Conservation (phyloP, 1,140 invertebrate genomes). For the Grapholita molesta region DNA sequence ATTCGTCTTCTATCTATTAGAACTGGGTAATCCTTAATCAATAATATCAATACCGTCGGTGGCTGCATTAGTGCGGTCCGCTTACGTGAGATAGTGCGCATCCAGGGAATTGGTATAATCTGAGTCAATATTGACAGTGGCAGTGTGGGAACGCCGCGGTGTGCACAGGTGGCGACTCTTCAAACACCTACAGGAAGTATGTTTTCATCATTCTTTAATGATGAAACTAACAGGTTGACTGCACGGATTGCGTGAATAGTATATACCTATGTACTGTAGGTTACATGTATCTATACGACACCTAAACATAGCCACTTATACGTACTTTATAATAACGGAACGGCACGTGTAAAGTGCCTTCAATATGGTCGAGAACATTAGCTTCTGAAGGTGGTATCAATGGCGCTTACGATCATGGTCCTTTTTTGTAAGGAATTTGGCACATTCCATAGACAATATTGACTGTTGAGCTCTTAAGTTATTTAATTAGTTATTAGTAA, state of each 20-base stretch:
- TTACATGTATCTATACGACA: too few relatives aligned
- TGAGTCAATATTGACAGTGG: constrained; percentile 65
- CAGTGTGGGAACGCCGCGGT: constrained; percentile 55
- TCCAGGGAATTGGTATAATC: constrained; percentile 62
- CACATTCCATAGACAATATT: too few relatives aligned
- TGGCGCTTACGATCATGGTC: too few relatives aligned
- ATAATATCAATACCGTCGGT: not conserved
- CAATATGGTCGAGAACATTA: too few relatives aligned
- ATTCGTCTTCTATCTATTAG: not conserved
- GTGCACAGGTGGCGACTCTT: constrained; percentile 59
- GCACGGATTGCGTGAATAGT: constrained; percentile 29
- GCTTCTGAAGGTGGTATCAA: too few relatives aligned
- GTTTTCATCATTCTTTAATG: constrained; percentile 10
- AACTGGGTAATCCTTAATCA: not conserved
- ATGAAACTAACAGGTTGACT: not conserved
- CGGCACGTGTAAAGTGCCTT: too few relatives aligned
- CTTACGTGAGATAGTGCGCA: constrained; percentile 44
- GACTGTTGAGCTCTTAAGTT: too few relatives aligned
- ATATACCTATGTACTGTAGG: too few relatives aligned
- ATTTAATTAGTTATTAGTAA: too few relatives aligned
- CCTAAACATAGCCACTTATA: too few relatives aligned
- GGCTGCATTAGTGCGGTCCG: not conserved
- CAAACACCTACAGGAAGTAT: constrained; percentile 11
- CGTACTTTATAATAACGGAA: too few relatives aligned
- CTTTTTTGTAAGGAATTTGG: too few relatives aligned